These are phyloP conservation scores for Dione juno DNA, from an alignment of 2,888 invertebrate genomes.

Conservation along the genomic window DNA sequence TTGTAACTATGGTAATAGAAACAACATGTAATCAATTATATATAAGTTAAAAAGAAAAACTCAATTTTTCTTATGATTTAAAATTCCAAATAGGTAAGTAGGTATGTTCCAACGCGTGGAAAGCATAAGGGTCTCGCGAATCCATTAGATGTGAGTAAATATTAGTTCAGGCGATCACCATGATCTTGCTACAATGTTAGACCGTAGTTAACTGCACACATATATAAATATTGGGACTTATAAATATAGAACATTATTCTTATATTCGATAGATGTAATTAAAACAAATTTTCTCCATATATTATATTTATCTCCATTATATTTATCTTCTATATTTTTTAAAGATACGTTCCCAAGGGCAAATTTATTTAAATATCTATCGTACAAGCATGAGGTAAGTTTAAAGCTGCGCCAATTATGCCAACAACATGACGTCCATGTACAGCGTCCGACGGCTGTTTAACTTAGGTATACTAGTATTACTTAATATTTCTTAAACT, in stretches of 20 bases:
- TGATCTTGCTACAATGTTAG: constrained; percentile 27
- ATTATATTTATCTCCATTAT: too few species aligned
- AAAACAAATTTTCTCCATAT: too few species aligned
- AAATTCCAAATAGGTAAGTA: constrained; percentile 14
- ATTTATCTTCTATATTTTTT: too few species aligned
- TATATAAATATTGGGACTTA: constrained; percentile 8
- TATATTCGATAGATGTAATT: too few species aligned
- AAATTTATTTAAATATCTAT: too few species aligned
- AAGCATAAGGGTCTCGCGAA: constrained; percentile 49
- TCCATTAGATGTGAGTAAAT: constrained; percentile 66
- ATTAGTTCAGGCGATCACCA: constrained; percentile 52
- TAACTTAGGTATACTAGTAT: too few species aligned
- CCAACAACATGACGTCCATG: too few species aligned
- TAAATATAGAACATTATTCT: neutral
- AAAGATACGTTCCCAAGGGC: too few species aligned
- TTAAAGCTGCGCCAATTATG: too few species aligned
- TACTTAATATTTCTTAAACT: too few species aligned
- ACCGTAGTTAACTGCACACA: constrained; percentile 18
- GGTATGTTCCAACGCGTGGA: constrained; percentile 6
- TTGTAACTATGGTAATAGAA: neutral
- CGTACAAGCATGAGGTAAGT: too few species aligned
- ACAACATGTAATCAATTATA: neutral
- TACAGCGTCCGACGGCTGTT: too few species aligned
- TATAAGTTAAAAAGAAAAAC: neutral
- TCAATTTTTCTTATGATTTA: neutral